Percentiles rank a stretch among this genome's conserved stretches.
Evolutionary conservation across 2,113 vertebrate genomes (phyloP).

Genomic region (Manacus vitellinus): DNA sequence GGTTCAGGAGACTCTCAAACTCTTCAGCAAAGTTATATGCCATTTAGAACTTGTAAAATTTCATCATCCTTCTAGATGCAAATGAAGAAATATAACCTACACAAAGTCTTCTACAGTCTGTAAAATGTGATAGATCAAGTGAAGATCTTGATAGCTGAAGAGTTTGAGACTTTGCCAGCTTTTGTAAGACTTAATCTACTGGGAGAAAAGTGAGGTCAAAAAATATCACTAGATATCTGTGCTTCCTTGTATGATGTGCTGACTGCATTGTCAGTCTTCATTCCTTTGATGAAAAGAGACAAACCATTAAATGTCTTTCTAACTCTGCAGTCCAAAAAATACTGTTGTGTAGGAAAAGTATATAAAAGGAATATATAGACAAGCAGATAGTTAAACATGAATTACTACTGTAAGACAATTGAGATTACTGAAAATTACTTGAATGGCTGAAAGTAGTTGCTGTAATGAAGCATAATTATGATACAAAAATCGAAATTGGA

Average conservation of each 20-base stretch:
- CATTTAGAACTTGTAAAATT: not conserved
- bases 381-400: not conserved
- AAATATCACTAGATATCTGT: not conserved
- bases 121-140: not conserved
- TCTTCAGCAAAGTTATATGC: not conserved
- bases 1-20: not conserved
- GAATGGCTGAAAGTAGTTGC: not conserved
- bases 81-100: not conserved
- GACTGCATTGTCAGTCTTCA: not conserved
- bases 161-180: not conserved
- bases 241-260: not conserved
- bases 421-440: not conserved
- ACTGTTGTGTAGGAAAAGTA: not conserved
- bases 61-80: not conserved
- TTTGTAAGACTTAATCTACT: not conserved
- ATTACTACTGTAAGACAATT: not conserved
- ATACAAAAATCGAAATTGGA: not conserved
- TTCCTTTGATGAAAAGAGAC: not conserved
- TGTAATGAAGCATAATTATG: not conserved
- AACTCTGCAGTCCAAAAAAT: not conserved
- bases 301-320: not conserved
- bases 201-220: not conserved
- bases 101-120: not conserved
- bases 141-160: not conserved
- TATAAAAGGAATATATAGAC: not conserved